Evolutionary conservation across 2,888 invertebrate species (phyloP).

Genomic region (Galerucella pusilla): DNA sequence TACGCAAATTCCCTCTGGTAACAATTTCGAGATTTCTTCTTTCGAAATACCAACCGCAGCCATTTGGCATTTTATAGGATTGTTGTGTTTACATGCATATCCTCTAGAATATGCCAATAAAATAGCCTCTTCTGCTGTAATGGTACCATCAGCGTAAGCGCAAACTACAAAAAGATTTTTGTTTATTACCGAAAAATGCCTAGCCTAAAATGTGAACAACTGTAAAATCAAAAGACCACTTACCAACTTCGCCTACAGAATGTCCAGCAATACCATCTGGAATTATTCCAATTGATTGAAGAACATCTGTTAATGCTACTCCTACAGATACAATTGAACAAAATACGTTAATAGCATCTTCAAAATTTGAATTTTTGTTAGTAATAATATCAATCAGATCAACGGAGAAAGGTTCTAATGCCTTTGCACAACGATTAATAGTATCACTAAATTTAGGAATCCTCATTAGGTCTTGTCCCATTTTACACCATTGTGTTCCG

Average conservation of each 20-base stretch:
- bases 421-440: conserved; percentile 66
- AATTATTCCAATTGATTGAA: conserved; percentile 78
- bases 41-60: conserved; percentile 76
- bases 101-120: conserved; percentile 72
- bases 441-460: conserved; percentile 70
- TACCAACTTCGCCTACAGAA: conserved; percentile 89
- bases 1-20: conserved; percentile 81
- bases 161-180: conserved; percentile 60
- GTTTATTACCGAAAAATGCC: background rate
- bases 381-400: conserved; percentile 68
- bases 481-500: conserved; percentile 75
- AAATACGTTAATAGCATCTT: conserved; percentile 70
- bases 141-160: conserved; percentile 73
- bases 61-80: conserved; percentile 45
- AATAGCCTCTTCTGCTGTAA: conserved; percentile 72
- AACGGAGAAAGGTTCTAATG: conserved; percentile 67
- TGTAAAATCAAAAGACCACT: conserved; percentile 25
- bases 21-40: conserved; percentile 64
- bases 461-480: conserved; percentile 71
- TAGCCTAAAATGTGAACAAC: background rate
- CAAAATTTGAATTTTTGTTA: conserved; percentile 66
- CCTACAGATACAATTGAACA: conserved; percentile 93
- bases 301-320: conserved; percentile 92
- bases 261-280: conserved; percentile 98
- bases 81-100: conserved; percentile 61